Base-by-base conservation (phyloP, 2,888 invertebrate genomes). In the Lycaena phlaeas region DNA sequence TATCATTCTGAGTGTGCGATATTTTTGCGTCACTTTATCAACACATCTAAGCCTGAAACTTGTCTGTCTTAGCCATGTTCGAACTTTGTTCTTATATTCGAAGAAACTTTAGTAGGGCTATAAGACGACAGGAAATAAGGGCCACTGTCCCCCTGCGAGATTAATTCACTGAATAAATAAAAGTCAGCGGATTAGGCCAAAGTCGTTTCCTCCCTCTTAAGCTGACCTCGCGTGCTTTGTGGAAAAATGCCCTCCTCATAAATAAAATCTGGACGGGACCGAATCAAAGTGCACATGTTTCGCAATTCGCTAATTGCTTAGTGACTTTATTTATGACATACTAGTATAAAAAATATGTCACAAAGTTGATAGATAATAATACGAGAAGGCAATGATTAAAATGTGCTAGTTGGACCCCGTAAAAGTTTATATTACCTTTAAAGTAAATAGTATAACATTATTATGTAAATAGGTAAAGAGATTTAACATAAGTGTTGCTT, bases 121-220 rank as follows among this genome's bases (percentile, higher is more conserved):
- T 37, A 42, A 50, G 61, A 59, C 64, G 66, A 65, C 73, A 72
- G 72, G 71, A 73, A 75, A 71, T 69, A 74, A 74, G 76, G 74
- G 69, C 53, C 59, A 57, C 55, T 65, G 68, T 67, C 70, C 73
- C 73, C 68, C 66, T 64, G 61, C 54, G 71, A 82, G 82, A 84
- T 82, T 82, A 84, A 84, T 82, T 82, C 81, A 79, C 74, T 81
- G 84, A 82, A 84, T 84, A 84, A 84, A 84, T 82, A 84, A 84
- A 82, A 82, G 84, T 82, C 84, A 81, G 84, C 81, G 81, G 84
- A 82, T 82, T 82, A 82, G 78, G 74, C 72, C 77, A 70, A 70
- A 76, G 78, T 74, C 78, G 76, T 78, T 81, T 73, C 78, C 78
- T 77, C 78, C 79, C 82, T 77, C 81, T 75, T 70, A 73, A 73